Base-by-base conservation (phyloP, 2,797 vertebrate genomes). In the Odontamblyopus rebecca region DNA sequence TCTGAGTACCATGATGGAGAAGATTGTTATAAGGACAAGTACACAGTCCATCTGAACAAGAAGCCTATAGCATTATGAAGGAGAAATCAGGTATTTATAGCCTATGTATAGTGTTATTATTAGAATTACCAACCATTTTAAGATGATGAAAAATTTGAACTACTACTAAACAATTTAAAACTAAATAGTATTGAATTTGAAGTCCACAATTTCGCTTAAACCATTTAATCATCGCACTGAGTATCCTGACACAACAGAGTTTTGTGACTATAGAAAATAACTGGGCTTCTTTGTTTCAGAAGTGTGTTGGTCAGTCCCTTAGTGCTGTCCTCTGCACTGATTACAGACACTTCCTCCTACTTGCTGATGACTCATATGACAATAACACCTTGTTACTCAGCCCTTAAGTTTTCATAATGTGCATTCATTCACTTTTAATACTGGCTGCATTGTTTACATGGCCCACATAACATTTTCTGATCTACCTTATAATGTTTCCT, bases 311-410 rank as follows among this genome's bases (percentile, higher is more conserved):
- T 61, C 29, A 32, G 59, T 62, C 59, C 27, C 16, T 12, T 30
- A 62, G 19, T 38, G 19, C 61, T 62, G 61, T 62, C 16, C 61
- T 61, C 61, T 78, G 69, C 51, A 15, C 62, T 64, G 35, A 41
- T 64, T n/a, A 48, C 35, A 23, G 35, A 64, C 62, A 44, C 38
- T 35, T 62, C 16, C 61, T 38, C 32, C 27, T 60, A 38, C 62
- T 64, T 64, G 23, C 29, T 23, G 62, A 26, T 50, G 44, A 66
- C 64, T 66, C 64, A 66, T 66, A 19, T 51, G 64, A 67, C 48
- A 67, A 53, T 30, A 30, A 67, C 48, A 23, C 48, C 44, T 44
- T 64, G 32, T 62, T n/a, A 62, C 32, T 64, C 62, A 48, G n/a
- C 12, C 19, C 13, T 62, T 62, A 30, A 38, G 62, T 26, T 64